Evolutionary conservation across 1,140 invertebrate species (phyloP), one percentile per base, ranked within the genome.

Genomic region (Melipona quadrifasciata): DNA sequence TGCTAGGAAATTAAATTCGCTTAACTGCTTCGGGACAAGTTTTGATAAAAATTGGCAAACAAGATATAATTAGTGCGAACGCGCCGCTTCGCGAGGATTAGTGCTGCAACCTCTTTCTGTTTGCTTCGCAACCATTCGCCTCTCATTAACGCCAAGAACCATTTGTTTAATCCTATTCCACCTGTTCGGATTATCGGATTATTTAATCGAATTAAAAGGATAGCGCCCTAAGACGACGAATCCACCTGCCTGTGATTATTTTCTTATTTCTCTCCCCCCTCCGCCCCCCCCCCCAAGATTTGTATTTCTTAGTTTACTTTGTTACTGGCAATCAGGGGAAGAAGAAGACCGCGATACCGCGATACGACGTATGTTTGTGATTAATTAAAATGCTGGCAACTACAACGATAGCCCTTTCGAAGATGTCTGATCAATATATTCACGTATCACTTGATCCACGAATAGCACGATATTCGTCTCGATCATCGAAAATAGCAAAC

Each of bases 341-440:
- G 17, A 24, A 58, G n/a, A 65, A 64, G 74, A 47, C 11, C 55
- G 19, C 21, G 76, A 31, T 70, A 31, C 12, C 2, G 1, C 19
- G 12, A 24, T 34, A 1, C n/a, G n/a, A 24, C 70, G 16, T 27
- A 34, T 67, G 31, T 80, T 77, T 75, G 88, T 64, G 86, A 64
- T 47, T 73, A 31, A 77, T 89, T 77, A 51, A 74, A 89, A 84
- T 70, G 39, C n/a, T 31, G 21, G 10, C 47, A 76, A 87, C 80
- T 78, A n/a, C n/a, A 82, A 89, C 79, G 67, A 72, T 51, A 71
- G 65, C 21, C 55, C 67, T 76, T 51, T 70, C 34, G n/a, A 51
- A 82, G 80, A 70, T 75, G 88, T 89, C 82, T 68, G 82, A 89
- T 85, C 85, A 82, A 90, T 90, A 89, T 89, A 85, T 86, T 87